A percentile compares a stretch with the other conserved stretches of the same genome.
Conservation (phyloP, 2,888 invertebrate species). For the Tipula vernalis region DNA sequence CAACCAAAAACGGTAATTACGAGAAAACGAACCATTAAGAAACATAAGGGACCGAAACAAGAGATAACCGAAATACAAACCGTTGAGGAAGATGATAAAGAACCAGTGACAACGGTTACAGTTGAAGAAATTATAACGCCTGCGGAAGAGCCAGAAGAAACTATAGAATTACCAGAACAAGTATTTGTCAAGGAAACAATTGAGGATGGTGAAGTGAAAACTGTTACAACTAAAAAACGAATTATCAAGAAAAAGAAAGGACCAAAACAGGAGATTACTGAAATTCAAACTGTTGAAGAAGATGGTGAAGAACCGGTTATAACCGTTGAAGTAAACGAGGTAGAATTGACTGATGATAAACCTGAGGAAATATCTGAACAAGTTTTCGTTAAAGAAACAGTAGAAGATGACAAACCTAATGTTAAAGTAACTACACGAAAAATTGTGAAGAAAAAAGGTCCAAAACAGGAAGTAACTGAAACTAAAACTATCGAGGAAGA, state of each 20-base stretch:
- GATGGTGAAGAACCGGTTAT: constrained; percentile 28
- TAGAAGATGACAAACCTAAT: constrained; percentile 22
- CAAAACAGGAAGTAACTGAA: constrained; percentile 27
- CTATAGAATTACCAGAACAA: constrained; percentile 27
- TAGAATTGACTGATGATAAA: constrained; percentile 9
- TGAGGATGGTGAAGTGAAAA: constrained; percentile 25
- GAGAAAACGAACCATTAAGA: constrained; percentile 38
- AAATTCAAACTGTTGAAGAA: constrained; percentile 32
- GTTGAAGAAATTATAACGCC: constrained; percentile 20
- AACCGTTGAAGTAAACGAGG: constrained; percentile 17
- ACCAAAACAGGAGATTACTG: constrained; percentile 27
- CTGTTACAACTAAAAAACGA: constrained; percentile 11
- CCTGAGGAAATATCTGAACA: constrained; percentile 26
- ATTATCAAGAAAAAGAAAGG: constrained; percentile 27
- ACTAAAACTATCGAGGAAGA: constrained; percentile 33
- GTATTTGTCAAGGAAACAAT: constrained; percentile 35
- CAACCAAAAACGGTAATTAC: constrained; percentile 31
- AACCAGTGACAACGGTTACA: constrained; percentile 31
- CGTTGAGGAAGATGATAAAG: constrained; percentile 34
- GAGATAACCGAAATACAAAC: constrained; percentile 34
- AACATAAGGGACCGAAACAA: constrained; percentile 32
- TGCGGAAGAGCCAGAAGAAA: constrained; percentile 25
- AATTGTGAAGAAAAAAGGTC: constrained; percentile 24
- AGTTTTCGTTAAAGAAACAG: constrained; percentile 20
- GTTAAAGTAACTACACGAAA: constrained; percentile 26